Conservation (phyloP, 2,888 invertebrate species). For the Spodoptera picta region DNA sequence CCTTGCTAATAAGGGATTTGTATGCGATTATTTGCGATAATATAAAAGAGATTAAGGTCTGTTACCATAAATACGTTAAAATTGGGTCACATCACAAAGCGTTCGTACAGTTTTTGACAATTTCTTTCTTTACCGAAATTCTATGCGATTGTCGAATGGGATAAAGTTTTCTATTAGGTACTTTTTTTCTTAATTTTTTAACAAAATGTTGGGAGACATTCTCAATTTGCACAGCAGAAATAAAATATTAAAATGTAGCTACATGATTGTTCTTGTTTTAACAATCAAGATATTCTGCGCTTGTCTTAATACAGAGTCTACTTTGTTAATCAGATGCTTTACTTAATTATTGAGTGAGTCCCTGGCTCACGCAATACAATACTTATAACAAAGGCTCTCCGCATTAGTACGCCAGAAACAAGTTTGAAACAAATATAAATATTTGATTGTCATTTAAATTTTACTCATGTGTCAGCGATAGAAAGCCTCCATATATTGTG, state of each 20-base stretch:
- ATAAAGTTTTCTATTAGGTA: conserved; percentile 16
- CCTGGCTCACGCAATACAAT: conserved; percentile 41
- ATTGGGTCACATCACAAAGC: conserved; percentile 59
- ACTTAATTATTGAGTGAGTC: conserved; percentile 41
- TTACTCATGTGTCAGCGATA: conserved; percentile 73
- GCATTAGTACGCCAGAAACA: conserved; percentile 57
- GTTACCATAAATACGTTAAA: conserved; percentile 72
- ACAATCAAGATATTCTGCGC: conserved; percentile 38
- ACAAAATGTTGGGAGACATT: background rate
- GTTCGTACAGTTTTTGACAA: conserved; percentile 53
- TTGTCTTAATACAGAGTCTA: conserved; percentile 16
- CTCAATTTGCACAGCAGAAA: background rate
- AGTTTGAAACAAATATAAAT: conserved; percentile 68
- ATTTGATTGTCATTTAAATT: conserved; percentile 75
- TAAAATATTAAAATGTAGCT: conserved; percentile 7
- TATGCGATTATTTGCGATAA: conserved; percentile 74
- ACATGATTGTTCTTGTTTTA: conserved; percentile 16
- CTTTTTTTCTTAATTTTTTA: background rate
- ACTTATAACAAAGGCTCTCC: conserved; percentile 33
- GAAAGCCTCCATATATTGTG: conserved; percentile 71
- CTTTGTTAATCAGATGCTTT: conserved; percentile 41
- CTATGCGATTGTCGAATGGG: conserved; percentile 24
- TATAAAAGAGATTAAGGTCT: conserved; percentile 80
- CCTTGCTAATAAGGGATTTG: conserved; percentile 80
- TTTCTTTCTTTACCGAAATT: conserved; percentile 41